These are phyloP conservation scores for Xiphias gladius DNA, from an alignment of 2,113 vertebrate species.

Conservation along the genomic window DNA sequence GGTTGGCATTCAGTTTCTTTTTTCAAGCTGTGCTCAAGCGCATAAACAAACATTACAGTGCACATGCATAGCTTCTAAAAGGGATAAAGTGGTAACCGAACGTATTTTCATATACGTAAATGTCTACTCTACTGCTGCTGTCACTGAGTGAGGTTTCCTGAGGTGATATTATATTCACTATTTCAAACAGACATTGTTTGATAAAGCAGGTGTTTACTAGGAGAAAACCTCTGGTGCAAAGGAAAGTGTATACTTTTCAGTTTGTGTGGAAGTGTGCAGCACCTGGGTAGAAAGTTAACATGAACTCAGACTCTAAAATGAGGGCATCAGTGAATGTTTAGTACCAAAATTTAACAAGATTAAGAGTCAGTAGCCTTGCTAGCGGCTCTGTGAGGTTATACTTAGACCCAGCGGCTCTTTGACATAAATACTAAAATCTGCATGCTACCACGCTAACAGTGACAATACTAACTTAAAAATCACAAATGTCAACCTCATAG, in stretches of 20 bases:
- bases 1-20: conserved; percentile 34
- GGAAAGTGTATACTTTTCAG: background rate
- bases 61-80: background rate
- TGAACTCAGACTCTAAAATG: background rate
- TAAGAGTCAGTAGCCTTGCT: too few relatives aligned
- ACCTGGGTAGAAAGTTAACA: background rate
- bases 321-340: background rate
- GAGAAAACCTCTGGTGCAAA: background rate
- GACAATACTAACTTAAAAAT: background rate
- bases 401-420: background rate
- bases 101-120: conserved; percentile 8
- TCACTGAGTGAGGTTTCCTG: background rate
- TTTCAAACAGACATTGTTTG: background rate
- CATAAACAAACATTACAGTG: conserved; percentile 54
- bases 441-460: background rate
- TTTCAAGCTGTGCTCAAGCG: conserved; percentile 30
- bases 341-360: background rate
- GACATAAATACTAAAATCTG: background rate
- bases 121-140: conserved; percentile 1
- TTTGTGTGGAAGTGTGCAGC: background rate
- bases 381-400: background rate
- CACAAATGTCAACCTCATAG: too few relatives aligned
- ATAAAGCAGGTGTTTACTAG: background rate
- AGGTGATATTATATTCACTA: background rate
- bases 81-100: conserved; percentile 21